These are phyloP conservation scores for Florisuga fusca DNA, from an alignment of 2,797 vertebrate genomes.

Conservation along the genomic window DNA sequence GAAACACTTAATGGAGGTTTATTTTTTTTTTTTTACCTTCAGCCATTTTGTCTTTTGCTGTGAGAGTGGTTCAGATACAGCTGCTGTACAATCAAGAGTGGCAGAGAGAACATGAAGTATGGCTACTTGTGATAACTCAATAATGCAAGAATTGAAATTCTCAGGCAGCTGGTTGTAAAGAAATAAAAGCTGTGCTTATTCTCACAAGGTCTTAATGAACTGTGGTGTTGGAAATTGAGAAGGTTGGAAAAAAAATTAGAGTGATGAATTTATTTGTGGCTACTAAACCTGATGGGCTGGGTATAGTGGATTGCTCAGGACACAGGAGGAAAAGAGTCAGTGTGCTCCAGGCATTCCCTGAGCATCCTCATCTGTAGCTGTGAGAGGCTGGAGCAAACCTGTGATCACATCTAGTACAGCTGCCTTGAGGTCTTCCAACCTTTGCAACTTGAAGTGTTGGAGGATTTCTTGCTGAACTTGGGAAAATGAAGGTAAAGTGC, in stretches of 20 bases:
- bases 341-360: accelerated
- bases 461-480: background rate
- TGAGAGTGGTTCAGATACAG: background rate
- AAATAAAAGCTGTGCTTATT: background rate
- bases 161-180: background rate
- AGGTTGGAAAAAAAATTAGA: background rate
- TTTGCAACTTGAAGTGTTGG: background rate
- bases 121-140: background rate
- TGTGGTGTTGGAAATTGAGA: background rate
- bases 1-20: background rate
- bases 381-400: background rate
- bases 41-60: background rate
- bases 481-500: background rate
- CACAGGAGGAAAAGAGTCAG: accelerated
- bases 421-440: background rate
- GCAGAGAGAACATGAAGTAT: background rate
- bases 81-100: background rate
- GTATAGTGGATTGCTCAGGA: background rate
- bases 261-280: background rate
- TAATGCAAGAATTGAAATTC: background rate
- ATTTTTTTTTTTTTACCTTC: background rate
- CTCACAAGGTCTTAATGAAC: background rate
- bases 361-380: background rate
- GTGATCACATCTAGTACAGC: accelerated
- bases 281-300: background rate